Evolutionary conservation across 1,140 invertebrate species (phyloP).

Genomic region (Apis florea): DNA sequence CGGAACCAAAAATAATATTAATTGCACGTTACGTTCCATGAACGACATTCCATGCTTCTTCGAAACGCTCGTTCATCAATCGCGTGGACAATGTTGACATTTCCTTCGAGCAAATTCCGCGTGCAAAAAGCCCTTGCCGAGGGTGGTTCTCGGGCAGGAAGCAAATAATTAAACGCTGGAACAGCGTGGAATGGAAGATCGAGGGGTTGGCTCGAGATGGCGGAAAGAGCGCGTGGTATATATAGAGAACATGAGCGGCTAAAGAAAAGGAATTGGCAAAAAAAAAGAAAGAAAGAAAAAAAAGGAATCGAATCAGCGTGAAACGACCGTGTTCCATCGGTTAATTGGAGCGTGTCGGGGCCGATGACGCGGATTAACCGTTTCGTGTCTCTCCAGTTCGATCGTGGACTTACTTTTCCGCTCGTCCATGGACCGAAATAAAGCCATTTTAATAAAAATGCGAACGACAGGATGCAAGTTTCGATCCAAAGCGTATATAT

Average conservation of each 20-base stretch:
- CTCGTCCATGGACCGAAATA: neutral
- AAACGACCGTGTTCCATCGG: neutral
- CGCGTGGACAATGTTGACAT: neutral
- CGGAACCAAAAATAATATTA: no score
- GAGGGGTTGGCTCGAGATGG: neutral
- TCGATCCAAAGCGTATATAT: neutral
- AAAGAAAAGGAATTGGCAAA: no score
- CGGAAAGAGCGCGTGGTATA: neutral
- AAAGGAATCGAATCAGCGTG: neutral
- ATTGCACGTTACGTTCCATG: no score
- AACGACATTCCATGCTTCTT: no score
- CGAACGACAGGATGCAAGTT: neutral
- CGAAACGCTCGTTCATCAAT: no score
- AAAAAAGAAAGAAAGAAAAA: neutral
- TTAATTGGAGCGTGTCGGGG: neutral
- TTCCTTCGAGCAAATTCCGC: fast-evolving
- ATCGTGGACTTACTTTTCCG: conserved; percentile 27
- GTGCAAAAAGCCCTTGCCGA: neutral
- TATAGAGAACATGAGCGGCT: fast-evolving
- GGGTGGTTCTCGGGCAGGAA: neutral
- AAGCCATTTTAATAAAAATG: neutral
- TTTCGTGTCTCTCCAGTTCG: conserved; percentile 15
- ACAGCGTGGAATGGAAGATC: neutral
- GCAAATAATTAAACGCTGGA: conserved; percentile 7
- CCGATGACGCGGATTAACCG: neutral